These are phyloP conservation scores for Lasiommata megera DNA, from an alignment of 2,888 invertebrate genomes.

Conservation along the genomic window DNA sequence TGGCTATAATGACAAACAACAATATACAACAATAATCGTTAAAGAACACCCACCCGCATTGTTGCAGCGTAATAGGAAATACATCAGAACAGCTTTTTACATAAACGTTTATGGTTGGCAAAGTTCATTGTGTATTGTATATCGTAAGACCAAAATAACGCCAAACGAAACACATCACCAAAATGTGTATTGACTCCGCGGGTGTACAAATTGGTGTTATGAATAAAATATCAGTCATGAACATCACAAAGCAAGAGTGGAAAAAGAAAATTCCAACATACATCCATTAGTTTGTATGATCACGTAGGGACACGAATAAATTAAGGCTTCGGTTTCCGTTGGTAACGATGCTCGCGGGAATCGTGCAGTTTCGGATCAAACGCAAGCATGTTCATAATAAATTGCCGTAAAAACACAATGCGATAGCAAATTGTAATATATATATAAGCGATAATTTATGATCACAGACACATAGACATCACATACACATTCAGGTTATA, in stretches of 20 bases:
- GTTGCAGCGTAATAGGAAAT: no score
- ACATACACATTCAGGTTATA: no score
- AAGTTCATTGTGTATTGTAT: background rate
- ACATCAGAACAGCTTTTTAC: no score
- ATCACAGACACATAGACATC: no score
- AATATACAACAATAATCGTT: no score
- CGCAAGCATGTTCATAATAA: background rate
- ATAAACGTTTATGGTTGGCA: background rate
- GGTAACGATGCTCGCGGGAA: background rate
- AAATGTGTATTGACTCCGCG: background rate
- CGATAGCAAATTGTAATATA: background rate
- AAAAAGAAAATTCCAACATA: slow-evolving; percentile 1
- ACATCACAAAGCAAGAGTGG: background rate
- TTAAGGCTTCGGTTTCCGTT: background rate
- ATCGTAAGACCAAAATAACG: background rate
- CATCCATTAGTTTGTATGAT: slow-evolving; percentile 3
- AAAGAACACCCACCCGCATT: no score
- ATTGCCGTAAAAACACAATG: background rate
- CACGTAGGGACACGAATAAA: slow-evolving; percentile 5
- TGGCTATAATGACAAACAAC: no score
- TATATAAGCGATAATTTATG: no score
- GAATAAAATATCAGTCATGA: slow-evolving; percentile 8
- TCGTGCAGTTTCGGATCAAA: background rate
- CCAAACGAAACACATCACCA: background rate
- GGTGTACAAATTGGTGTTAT: background rate